Percentiles rank a stretch among this genome's conserved stretches.
Evolutionary conservation across 1,140 invertebrate species (phyloP).

Genomic region (Fopius arisanus): DNA sequence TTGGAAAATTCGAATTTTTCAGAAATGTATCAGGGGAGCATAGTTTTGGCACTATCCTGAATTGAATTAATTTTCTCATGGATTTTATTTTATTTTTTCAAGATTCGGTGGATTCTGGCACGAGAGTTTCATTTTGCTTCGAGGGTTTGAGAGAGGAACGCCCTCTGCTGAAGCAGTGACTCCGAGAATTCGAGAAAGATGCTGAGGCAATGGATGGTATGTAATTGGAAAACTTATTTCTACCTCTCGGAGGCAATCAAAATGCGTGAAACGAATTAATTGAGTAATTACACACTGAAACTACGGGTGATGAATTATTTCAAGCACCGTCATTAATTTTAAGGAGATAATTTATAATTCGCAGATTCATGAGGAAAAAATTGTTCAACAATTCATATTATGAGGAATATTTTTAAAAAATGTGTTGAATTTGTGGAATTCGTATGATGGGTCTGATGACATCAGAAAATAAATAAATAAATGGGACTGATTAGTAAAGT

Average conservation of each 20-base stretch:
- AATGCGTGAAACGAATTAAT: not conserved
- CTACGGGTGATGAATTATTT: not conserved
- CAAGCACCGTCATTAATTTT: not conserved
- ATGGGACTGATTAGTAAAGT: too few species aligned
- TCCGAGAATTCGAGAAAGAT: not conserved
- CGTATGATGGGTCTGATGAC: too few species aligned
- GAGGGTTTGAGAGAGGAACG: not conserved
- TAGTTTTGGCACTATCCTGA: too few species aligned
- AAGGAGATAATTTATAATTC: not conserved
- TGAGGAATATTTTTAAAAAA: too few species aligned
- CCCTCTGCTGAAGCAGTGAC: not conserved
- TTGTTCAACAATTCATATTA: too few species aligned
- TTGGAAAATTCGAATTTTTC: too few species aligned
- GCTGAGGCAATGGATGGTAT: slow-evolving; percentile 14
- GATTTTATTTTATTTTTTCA: not conserved
- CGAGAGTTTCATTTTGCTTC: not conserved
- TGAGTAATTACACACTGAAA: not conserved
- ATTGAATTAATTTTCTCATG: not conserved
- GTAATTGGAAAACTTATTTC: slow-evolving; percentile 23
- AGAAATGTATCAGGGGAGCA: too few species aligned
- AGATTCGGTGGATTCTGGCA: not conserved
- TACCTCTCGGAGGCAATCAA: slow-evolving; percentile 17
- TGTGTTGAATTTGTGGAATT: too few species aligned
- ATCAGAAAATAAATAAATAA: too few species aligned
- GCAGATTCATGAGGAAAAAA: too few species aligned